A percentile compares a stretch with the other conserved stretches of the same genome.
Evolutionary conservation across 2,888 invertebrate species (phyloP).

Genomic region (Agriopis marginaria): DNA sequence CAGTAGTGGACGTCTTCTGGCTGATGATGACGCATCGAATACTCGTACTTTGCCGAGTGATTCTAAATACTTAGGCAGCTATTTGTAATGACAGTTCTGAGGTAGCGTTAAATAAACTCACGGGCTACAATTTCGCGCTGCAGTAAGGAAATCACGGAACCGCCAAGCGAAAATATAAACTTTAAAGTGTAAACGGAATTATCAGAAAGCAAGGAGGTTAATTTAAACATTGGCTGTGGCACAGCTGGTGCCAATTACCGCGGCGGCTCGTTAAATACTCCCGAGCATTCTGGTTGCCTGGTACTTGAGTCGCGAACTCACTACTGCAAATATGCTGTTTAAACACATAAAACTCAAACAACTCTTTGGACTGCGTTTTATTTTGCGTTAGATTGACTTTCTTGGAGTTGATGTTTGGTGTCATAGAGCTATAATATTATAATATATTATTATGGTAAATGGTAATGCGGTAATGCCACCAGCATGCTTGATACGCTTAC

Average conservation of each 20-base stretch:
- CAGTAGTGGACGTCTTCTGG: no score
- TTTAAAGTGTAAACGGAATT: conserved; percentile 44
- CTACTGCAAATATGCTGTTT: conserved; percentile 26
- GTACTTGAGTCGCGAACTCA: conserved; percentile 42
- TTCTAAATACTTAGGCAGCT: not conserved
- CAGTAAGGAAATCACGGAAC: conserved; percentile 29
- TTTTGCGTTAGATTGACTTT: no score
- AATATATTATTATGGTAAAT: no score
- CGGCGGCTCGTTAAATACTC: conserved; percentile 72
- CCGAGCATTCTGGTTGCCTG: conserved; percentile 53
- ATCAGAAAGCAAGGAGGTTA: conserved; percentile 59
- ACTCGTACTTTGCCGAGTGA: not conserved
- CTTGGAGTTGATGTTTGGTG: no score
- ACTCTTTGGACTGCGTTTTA: not conserved
- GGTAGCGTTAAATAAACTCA: conserved; percentile 1
- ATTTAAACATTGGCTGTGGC: conserved; percentile 70
- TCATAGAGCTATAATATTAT: no score
- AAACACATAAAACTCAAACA: conserved; percentile 18
- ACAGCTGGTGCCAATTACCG: conserved; percentile 72
- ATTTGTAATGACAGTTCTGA: not conserved
- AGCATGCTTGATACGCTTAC: no score
- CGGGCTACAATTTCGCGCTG: conserved; percentile 11
- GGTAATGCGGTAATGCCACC: no score
- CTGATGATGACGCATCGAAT: not conserved
- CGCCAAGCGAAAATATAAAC: conserved; percentile 32